Evolutionary conservation across 2,888 invertebrate genomes (phyloP).

Genomic region (Catocala sponsa): DNA sequence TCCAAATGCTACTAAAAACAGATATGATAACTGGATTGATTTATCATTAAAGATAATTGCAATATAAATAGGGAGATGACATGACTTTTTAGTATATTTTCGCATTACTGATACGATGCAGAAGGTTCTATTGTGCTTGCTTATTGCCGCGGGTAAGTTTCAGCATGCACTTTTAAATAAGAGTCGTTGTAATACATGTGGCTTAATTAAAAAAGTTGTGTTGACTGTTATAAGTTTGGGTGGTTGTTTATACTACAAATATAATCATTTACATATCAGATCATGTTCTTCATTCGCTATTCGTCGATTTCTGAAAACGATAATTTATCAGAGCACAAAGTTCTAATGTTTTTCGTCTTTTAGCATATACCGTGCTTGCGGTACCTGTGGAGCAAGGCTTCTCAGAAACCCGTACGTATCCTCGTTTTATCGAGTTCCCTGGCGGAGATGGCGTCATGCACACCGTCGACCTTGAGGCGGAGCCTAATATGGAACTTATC

Average conservation of each 20-base stretch:
- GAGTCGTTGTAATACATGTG: neutral
- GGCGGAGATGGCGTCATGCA: slow-evolving; percentile 60
- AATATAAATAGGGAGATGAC: neutral
- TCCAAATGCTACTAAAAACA: too few species aligned
- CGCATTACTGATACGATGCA: slow-evolving; percentile 24
- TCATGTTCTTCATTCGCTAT: too few species aligned
- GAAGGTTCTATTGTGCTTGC: slow-evolving; percentile 27
- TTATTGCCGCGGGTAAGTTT: slow-evolving; percentile 30
- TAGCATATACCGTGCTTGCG: slow-evolving; percentile 53
- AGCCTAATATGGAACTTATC: slow-evolving; percentile 52
- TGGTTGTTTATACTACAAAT: too few species aligned
- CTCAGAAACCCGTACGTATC: slow-evolving; percentile 44
- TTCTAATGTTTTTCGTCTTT: neutral
- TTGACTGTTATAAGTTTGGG: too few species aligned
- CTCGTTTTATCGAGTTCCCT: slow-evolving; percentile 61
- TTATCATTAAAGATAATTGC: neutral
- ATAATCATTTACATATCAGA: too few species aligned
- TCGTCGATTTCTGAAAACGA: too few species aligned
- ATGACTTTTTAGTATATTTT: neutral
- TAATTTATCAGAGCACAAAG: neutral
- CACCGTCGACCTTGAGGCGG: slow-evolving; percentile 60
- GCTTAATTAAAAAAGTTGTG: too few species aligned
- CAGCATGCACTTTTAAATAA: neutral
- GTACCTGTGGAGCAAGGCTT: slow-evolving; percentile 50
- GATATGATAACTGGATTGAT: too few species aligned